Base-by-base conservation (phyloP, 2,888 invertebrate species). In the Hartigia nigra region DNA sequence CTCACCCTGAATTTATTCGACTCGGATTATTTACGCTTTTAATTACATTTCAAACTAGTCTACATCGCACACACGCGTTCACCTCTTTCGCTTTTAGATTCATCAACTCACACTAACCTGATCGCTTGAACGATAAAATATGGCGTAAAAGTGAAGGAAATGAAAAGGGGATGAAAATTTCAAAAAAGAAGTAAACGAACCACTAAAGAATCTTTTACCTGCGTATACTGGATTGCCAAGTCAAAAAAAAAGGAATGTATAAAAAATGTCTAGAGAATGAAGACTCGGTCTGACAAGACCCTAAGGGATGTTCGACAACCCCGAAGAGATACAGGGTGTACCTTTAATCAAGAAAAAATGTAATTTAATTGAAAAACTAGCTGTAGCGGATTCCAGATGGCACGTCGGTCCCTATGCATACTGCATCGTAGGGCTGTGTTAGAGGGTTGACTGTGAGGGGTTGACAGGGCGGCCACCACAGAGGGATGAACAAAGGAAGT, bases 351-450 rank as follows among this genome's bases (percentile, higher is more conserved):
- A 85, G 84, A 81, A 87, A 88, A 87, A 89, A 89, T 89, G 87
- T 89, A 90, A 90, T 89, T 89, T 87, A 88, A 87, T 86, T 86
- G 82, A 83, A 87, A 88, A 88, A 87, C 88, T 88, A 87, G 85
- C 91, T 92, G 91, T 91, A 92, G 39, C 93, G 92, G 93, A 93
- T 92, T 93, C 92, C 55, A 55, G 55, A 55, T 55, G 55, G 55
- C 55, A 23, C 55, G 23, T 55, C 23, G 23, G 23, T 55, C 55
- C 23, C 55, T 9, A 55, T 55, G 55, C 55, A 55, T 55, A 23
- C 55, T 55, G 55, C 55, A 55, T 9, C 23, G 55, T 55, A 55
- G 23, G 55, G 55, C 55, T 55, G 23, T 9, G 23, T 55, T 55
- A 9, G 55, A n/a, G 39, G 55, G 23, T 55, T 23, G 55, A 9